Evolutionary conservation across 2,888 invertebrate genomes (phyloP).

Genomic region (Listrodromus nycthemerus): DNA sequence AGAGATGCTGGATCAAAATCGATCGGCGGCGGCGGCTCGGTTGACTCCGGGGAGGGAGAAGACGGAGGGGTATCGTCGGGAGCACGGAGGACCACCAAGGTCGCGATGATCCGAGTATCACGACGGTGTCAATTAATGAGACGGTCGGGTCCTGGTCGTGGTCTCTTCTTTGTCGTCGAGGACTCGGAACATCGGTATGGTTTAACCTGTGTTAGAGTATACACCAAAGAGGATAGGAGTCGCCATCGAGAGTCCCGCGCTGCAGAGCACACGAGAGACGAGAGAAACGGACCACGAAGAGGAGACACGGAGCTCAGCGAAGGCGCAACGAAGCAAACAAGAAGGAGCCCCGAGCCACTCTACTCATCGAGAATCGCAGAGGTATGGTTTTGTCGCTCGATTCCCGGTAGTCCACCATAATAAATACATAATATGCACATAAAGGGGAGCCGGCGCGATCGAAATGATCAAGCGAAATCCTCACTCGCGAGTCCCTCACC

Average conservation of each 20-base stretch:
- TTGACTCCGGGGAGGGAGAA: slow-evolving; percentile 50
- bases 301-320: slow-evolving; percentile 19
- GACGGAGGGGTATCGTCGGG: slow-evolving; percentile 70
- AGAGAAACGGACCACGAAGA: slow-evolving; percentile 46
- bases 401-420: slow-evolving; percentile 83
- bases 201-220: slow-evolving; percentile 16
- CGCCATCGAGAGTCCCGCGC: slow-evolving; percentile 25
- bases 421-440: slow-evolving; percentile 85
- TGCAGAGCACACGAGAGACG: slow-evolving; percentile 15
- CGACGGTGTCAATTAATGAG: slow-evolving; percentile 84
- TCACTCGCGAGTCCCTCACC: slow-evolving; percentile 65
- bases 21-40: slow-evolving; percentile 49
- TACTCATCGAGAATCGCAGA: slow-evolving; percentile 64
- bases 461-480: slow-evolving; percentile 82
- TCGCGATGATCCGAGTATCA: slow-evolving; percentile 79
- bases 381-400: slow-evolving; percentile 82
- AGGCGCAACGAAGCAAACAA: slow-evolving; percentile 63
- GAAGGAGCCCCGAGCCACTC: slow-evolving; percentile 56
- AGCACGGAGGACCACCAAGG: slow-evolving; percentile 82
- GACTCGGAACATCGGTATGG: slow-evolving; percentile 3
- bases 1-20: slow-evolving; percentile 62
- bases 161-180: slow-evolving; percentile 46
- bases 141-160: slow-evolving; percentile 61
- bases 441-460: slow-evolving; percentile 83
- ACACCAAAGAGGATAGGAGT: slow-evolving; percentile 10